Percentiles rank a stretch among this genome's conserved stretches.
Evolutionary conservation across 1,140 invertebrate species (phyloP).

Genomic region (Scaptomyza pallida): DNA sequence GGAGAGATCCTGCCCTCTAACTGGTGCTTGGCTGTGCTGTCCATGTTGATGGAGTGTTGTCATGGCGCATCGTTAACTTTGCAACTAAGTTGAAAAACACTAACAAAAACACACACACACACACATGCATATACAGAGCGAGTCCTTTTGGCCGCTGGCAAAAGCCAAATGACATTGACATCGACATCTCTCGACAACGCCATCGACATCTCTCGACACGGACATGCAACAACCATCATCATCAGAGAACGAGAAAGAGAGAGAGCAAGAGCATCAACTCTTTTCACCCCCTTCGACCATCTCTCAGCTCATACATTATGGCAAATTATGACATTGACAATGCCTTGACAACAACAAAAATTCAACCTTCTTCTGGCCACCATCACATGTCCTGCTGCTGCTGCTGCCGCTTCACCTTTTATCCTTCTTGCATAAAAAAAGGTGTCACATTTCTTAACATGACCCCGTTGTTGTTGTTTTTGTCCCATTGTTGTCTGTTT

Average conservation of each 20-base stretch:
- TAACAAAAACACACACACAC: conserved; percentile 21
- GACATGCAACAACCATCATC: conserved; percentile 67
- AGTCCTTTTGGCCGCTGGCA: conserved; percentile 24
- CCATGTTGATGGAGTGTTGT: conserved; percentile 63
- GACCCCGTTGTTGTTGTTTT: conserved; percentile 46
- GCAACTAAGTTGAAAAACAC: conserved; percentile 48
- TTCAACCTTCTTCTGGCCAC: conserved; percentile 20
- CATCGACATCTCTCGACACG: conserved; percentile 62
- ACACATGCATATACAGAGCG: not conserved
- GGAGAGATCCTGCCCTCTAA: not conserved
- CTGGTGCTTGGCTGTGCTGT: conserved; percentile 24
- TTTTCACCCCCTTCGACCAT: too few species aligned
- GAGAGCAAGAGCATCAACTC: not conserved
- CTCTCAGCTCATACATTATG: conserved; percentile 48
- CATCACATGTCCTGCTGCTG: conserved; percentile 29
- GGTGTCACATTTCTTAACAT: conserved; percentile 72
- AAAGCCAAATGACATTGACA: conserved; percentile 54
- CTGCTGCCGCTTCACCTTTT: not conserved
- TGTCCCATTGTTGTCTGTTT: too few species aligned
- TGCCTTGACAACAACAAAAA: conserved; percentile 42
- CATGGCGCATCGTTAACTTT: conserved; percentile 53
- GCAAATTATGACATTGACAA: conserved; percentile 81
- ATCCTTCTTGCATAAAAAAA: too few species aligned
- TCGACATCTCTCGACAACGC: conserved; percentile 40
- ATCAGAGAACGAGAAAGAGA: conserved; percentile 34